Percentiles rank a stretch among this genome's conserved stretches.
Conservation (phyloP, 2,888 invertebrate genomes). For the Geotrupes spiniger region DNA sequence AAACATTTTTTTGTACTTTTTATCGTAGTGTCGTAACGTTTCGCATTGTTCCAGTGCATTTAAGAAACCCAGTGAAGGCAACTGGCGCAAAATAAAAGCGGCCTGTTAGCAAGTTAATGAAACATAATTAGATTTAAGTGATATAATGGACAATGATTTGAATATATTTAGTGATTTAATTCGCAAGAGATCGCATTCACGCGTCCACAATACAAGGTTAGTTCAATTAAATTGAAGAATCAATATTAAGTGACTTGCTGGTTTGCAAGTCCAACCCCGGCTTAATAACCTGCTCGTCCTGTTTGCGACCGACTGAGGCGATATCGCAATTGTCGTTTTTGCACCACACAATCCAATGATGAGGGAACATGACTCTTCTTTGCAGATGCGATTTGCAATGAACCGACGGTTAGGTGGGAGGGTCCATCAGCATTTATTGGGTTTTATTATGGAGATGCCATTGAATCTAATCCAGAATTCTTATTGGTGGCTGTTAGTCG, state of each 20-base stretch:
- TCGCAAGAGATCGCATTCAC: too few relatives aligned
- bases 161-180: too few relatives aligned
- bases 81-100: too few relatives aligned
- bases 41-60: too few relatives aligned
- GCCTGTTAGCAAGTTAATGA: too few relatives aligned
- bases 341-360: slow-evolving; percentile 25
- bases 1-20: too few relatives aligned
- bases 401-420: slow-evolving; percentile 30
- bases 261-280: slow-evolving; percentile 27
- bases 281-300: slow-evolving; percentile 27
- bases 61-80: too few relatives aligned
- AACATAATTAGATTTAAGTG: too few relatives aligned
- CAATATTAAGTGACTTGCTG: slow-evolving; percentile 27
- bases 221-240: slow-evolving; percentile 21
- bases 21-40: too few relatives aligned
- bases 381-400: slow-evolving; percentile 30
- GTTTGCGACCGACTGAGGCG: slow-evolving; percentile 24
- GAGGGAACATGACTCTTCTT: slow-evolving; percentile 20
- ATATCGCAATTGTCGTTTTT: slow-evolving; percentile 26
- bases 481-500: slow-evolving; percentile 32
- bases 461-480: slow-evolving; percentile 33
- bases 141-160: too few relatives aligned
- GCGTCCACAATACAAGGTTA: slow-evolving; percentile 7
- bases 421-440: slow-evolving; percentile 27
- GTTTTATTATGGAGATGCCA: slow-evolving; percentile 31